These are phyloP conservation scores for Drosophila guanche DNA, from an alignment of 1,140 invertebrate species.

Conservation along the genomic window DNA sequence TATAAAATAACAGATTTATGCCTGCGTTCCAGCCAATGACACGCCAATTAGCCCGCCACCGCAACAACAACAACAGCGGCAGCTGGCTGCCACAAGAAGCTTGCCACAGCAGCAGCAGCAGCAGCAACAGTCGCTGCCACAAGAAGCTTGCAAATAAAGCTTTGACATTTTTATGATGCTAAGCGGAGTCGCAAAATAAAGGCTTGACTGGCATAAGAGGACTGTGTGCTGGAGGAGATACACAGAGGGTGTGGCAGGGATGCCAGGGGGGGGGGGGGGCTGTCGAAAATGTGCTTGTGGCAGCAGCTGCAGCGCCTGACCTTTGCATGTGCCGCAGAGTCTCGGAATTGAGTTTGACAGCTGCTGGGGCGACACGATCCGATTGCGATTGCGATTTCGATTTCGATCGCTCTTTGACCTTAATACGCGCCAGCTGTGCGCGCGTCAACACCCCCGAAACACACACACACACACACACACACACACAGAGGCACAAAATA, in stretches of 20 bases:
- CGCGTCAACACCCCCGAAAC: slow-evolving; percentile 60
- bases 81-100: slow-evolving; percentile 43
- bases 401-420: slow-evolving; percentile 81
- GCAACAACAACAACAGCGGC: slow-evolving; percentile 29
- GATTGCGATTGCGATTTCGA: slow-evolving; percentile 53
- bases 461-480: background rate
- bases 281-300: slow-evolving; percentile 61
- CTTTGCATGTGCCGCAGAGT: slow-evolving; percentile 68
- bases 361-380: slow-evolving; percentile 80
- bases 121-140: slow-evolving; percentile 17
- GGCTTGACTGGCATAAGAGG: slow-evolving; percentile 21
- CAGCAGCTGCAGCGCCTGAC: slow-evolving; percentile 65
- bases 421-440: slow-evolving; percentile 79
- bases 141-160: slow-evolving; percentile 76
- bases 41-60: slow-evolving; percentile 75
- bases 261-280: slow-evolving; percentile 14
- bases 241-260: slow-evolving; percentile 10
- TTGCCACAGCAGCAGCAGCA: slow-evolving; percentile 34
- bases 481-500: background rate
- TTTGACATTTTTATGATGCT: slow-evolving; percentile 83
- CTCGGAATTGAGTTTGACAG: slow-evolving; percentile 79
- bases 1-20: slow-evolving; percentile 83
- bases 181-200: slow-evolving; percentile 58
- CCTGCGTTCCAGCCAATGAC: slow-evolving; percentile 78
- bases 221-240: slow-evolving; percentile 5